Evolutionary conservation across 2,797 vertebrate species (phyloP).

Genomic region (Tympanoctomys barrerae): DNA sequence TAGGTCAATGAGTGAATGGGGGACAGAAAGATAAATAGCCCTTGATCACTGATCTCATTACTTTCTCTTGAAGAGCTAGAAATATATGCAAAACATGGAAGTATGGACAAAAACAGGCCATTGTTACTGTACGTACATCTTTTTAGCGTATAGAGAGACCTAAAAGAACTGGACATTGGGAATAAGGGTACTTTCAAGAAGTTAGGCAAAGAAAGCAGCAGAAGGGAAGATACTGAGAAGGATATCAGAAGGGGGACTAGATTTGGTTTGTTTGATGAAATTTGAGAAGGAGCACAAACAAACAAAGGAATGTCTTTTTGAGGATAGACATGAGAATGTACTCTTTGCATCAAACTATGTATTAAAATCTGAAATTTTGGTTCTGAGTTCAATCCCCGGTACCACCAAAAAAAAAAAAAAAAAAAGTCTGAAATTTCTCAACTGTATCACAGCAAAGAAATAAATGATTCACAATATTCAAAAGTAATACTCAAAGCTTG

Average conservation of each 20-base stretch:
- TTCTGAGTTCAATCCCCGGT: no score
- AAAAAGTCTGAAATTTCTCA: conserved; percentile 48
- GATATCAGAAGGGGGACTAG: neutral
- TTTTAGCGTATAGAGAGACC: neutral
- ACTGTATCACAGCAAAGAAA: conserved; percentile 30
- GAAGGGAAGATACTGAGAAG: neutral
- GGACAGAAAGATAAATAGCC: neutral
- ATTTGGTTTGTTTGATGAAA: neutral
- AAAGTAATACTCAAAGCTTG: conserved; percentile 40
- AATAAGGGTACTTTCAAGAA: neutral
- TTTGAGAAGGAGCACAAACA: neutral
- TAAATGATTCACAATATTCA: conserved; percentile 67
- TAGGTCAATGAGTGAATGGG: neutral
- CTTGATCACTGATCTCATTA: neutral
- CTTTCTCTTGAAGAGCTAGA: neutral
- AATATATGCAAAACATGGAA: neutral
- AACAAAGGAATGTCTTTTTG: neutral
- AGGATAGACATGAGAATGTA: neutral
- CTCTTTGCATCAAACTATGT: neutral
- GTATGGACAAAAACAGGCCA: neutral
- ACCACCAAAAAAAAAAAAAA: no score
- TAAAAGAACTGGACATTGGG: neutral
- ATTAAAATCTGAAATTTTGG: conserved; percentile 39
- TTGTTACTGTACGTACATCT: neutral
- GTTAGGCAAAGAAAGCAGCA: neutral